Evolutionary conservation across 2,113 vertebrate genomes (phyloP).

Genomic region (Colaptes auratus): DNA sequence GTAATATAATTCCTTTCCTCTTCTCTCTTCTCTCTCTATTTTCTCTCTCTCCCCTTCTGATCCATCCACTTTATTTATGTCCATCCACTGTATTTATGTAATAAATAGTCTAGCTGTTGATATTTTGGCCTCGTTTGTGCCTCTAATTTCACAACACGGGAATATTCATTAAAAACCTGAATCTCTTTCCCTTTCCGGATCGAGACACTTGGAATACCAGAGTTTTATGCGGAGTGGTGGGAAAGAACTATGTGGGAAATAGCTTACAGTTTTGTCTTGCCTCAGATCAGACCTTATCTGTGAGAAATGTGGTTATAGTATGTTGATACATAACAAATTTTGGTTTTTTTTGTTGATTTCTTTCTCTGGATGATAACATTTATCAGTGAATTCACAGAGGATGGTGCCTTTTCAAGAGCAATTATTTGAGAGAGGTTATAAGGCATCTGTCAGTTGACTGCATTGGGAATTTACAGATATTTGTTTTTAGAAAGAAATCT

Average conservation of each 20-base stretch:
- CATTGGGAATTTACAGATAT: not conserved
- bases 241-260: not conserved
- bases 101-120: too few species aligned
- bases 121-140: too few species aligned
- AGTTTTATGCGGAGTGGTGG: not conserved
- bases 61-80: too few species aligned
- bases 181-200: too few species aligned
- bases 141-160: too few species aligned
- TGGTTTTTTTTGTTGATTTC: not conserved
- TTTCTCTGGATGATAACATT: not conserved
- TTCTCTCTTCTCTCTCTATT: too few species aligned
- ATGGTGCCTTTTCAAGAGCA: not conserved
- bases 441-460: not conserved
- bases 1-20: too few species aligned
- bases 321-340: not conserved
- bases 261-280: not conserved
- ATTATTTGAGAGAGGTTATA: not conserved
- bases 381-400: not conserved
- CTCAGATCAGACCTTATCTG: not conserved
- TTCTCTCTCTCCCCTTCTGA: too few species aligned
- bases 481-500: not conserved
- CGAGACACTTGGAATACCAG: too few species aligned
- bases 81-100: too few species aligned
- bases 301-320: not conserved
- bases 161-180: too few species aligned